phyloP scores from a whole-genome alignment of 2,888 invertebrate genomes.

The Hyalella azteca region DNA sequence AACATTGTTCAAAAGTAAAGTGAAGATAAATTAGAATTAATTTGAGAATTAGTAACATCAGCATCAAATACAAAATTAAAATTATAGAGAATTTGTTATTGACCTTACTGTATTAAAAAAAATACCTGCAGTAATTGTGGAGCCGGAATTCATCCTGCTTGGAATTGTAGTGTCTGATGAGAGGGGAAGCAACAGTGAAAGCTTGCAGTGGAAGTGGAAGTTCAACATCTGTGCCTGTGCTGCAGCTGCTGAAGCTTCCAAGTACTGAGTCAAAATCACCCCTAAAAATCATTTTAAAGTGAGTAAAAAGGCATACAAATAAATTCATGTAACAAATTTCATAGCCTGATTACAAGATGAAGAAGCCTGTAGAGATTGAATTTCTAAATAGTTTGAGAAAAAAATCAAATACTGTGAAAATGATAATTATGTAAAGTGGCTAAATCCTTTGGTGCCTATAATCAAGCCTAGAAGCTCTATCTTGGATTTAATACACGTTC shows the following conservation, averaged over 20 bases:
- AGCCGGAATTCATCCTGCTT: conserved; percentile 74
- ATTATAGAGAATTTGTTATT: not conserved
- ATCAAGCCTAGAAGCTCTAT: not conserved
- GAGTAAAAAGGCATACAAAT: not conserved
- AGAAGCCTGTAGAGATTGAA: too few relatives aligned
- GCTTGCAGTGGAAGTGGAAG: conserved; percentile 75
- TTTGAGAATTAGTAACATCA: too few relatives aligned
- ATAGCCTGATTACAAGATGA: too few relatives aligned
- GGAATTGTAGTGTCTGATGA: not conserved
- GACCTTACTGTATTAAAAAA: not conserved
- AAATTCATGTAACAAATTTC: too few relatives aligned
- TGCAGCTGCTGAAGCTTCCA: conserved; percentile 69
- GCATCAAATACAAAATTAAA: not conserved
- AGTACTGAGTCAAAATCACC: conserved; percentile 72
- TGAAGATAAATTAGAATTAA: too few relatives aligned
- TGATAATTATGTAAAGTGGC: not conserved
- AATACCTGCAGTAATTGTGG: conserved; percentile 76
- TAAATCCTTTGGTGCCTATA: not conserved
- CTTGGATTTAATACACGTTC: too few relatives aligned
- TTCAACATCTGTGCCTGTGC: conserved; percentile 66
- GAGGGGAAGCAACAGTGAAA: conserved; percentile 70
- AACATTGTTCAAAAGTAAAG: too few relatives aligned
- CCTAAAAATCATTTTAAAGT: conserved; percentile 64
- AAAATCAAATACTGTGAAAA: not conserved
- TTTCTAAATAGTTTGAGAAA: not conserved